Evolutionary conservation across 2,888 invertebrate species (phyloP).

Genomic region (Omphaloscelis lunosa): DNA sequence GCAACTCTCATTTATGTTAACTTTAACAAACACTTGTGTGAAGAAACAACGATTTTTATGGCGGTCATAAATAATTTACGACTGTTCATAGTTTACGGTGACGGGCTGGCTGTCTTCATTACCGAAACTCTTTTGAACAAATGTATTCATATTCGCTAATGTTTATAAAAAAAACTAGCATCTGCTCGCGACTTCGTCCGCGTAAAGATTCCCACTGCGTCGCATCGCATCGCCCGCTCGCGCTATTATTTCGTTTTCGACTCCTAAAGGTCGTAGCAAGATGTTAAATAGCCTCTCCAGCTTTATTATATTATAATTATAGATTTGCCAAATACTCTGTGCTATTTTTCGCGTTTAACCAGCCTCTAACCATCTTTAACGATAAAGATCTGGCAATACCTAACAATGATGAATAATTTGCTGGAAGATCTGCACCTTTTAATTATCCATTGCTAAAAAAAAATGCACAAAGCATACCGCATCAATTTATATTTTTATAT

Average conservation of each 20-base stretch:
- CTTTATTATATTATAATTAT: no score
- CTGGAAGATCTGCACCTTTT: no score
- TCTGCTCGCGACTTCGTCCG: background rate
- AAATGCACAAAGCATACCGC: background rate
- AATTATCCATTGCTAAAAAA: no score
- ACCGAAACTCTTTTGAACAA: slow-evolving; percentile 44
- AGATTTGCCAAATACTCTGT: no score
- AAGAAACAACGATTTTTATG: slow-evolving; percentile 74
- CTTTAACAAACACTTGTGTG: slow-evolving; percentile 73
- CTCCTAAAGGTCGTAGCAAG: background rate
- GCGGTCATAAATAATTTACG: slow-evolving; percentile 78
- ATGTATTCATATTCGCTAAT: slow-evolving; percentile 34
- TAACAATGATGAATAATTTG: background rate
- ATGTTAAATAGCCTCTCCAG: background rate
- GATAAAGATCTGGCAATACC: background rate
- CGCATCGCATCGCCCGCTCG: background rate
- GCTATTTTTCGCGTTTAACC: background rate
- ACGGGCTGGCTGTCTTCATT: slow-evolving; percentile 69
- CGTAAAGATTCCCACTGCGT: background rate
- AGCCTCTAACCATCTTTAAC: no score
- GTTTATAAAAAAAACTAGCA: slow-evolving; percentile 1
- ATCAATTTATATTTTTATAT: background rate
- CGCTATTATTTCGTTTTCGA: background rate
- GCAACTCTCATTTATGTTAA: slow-evolving; percentile 71
- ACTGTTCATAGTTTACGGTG: slow-evolving; percentile 70